Percentiles rank a stretch among this genome's conserved stretches.
Conservation (phyloP, 2,797 vertebrate species). For the Brachymystax lenok region DNA sequence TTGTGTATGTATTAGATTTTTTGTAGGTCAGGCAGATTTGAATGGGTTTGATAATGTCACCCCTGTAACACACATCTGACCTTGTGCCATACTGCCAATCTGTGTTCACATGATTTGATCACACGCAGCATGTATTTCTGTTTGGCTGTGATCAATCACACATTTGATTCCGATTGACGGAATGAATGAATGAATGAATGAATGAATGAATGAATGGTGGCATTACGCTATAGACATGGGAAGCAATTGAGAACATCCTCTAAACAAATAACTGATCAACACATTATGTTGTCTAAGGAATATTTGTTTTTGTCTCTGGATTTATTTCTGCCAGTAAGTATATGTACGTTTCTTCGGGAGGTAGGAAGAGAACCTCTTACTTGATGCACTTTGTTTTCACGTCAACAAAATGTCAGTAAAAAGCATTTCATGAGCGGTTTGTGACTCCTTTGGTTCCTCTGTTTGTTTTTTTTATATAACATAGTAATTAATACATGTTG, state of each 20-base stretch:
- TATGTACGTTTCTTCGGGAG: background rate
- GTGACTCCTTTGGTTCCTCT: background rate
- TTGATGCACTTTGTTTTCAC: background rate
- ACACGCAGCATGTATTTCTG: background rate
- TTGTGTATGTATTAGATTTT: conserved; percentile 7
- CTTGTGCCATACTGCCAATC: background rate
- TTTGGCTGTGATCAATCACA: background rate
- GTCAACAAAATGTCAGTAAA: background rate
- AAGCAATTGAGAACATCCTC: background rate
- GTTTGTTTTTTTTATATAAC: no score
- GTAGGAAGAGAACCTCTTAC: background rate
- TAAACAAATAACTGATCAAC: background rate
- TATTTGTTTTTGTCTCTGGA: background rate
- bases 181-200: background rate
- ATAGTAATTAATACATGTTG: background rate
- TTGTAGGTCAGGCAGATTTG: conserved; percentile 7
- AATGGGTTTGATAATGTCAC: conserved; percentile 39
- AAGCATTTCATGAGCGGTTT: background rate
- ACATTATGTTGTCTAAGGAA: background rate
- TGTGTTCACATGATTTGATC: no score
- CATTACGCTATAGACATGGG: background rate
- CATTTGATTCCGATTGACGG: background rate
- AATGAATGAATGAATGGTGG: background rate
- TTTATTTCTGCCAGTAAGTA: background rate
- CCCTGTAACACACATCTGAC: background rate